These are phyloP conservation scores for Pempheris klunzingeri DNA, from an alignment of 2,797 vertebrate species.

Conservation along the genomic window DNA sequence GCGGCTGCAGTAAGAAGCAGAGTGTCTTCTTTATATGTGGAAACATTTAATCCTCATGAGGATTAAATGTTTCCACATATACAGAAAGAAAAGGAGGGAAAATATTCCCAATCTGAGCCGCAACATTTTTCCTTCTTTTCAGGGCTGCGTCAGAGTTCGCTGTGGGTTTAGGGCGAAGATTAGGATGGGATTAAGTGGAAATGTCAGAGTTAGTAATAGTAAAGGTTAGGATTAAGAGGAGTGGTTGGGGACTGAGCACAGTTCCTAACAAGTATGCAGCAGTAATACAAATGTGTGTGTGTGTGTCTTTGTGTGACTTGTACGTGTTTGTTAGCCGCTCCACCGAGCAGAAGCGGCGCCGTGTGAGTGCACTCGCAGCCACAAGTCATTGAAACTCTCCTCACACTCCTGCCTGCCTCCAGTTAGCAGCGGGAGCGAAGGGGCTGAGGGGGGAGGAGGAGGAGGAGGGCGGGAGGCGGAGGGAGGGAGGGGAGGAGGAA, in stretches of 20 bases:
- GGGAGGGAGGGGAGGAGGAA: slow-evolving; percentile 4
- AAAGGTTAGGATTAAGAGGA: slow-evolving; percentile 58
- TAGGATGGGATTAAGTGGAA: slow-evolving; percentile 66
- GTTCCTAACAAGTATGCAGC: slow-evolving; percentile 50
- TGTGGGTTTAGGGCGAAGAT: slow-evolving; percentile 51
- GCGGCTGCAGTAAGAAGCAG: slow-evolving; percentile 7
- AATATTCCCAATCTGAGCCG: slow-evolving; percentile 54
- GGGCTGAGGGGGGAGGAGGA: slow-evolving; percentile 1
- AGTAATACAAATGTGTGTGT: slow-evolving; percentile 53
- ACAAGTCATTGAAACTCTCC: slow-evolving; percentile 79
- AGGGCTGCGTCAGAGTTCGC: slow-evolving; percentile 37
- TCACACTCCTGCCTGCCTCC: slow-evolving; percentile 74
- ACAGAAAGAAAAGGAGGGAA: slow-evolving; percentile 32
- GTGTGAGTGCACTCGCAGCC: slow-evolving; percentile 42
- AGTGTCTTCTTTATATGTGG: slow-evolving; percentile 59
- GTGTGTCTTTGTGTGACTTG: slow-evolving; percentile 19
- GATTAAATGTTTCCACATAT: slow-evolving; percentile 69
- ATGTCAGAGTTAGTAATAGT: slow-evolving; percentile 61
- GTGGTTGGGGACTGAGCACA: slow-evolving; percentile 44
- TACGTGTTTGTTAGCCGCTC: slow-evolving; percentile 53
- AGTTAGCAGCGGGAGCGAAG: slow-evolving; percentile 51
- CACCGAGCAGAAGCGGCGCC: slow-evolving; percentile 46
- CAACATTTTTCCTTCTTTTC: slow-evolving; percentile 40
- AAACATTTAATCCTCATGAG: slow-evolving; percentile 65
- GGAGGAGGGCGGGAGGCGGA: background rate